Base-by-base conservation (phyloP, 2,113 vertebrate genomes). In the Semnornis frantzii region DNA sequence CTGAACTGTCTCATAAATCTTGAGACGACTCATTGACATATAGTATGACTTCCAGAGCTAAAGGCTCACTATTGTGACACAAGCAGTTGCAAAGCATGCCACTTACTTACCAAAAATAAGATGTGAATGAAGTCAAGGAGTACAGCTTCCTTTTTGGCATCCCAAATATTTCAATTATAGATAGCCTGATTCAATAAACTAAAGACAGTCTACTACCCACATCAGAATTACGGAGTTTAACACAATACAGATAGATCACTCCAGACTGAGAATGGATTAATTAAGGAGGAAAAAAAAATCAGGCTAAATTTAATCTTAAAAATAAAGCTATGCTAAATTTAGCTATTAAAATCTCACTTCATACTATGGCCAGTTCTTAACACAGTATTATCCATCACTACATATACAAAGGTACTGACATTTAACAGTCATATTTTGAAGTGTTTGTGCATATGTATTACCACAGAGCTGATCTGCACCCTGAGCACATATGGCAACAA, bases 401-500 rank as follows among this genome's bases (percentile, higher is more conserved):
- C 1, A 2, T n/a, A 52, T n/a, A 42, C 6, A 76, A 75, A 75
- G 12, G 5, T 76, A 12, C 5, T 42, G 5, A 10, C 9, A 5
- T 72, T 75, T 60, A 69, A n/a, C 12, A 55, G 9, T 28, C 16
- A 25, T 50, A 60, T 50, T 72, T 25, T 20, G 85, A 82, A 71
- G 8, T 54, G 34, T 2, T 30, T 78, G 33, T 37, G 39, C 34
- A 6, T 15, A 31, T 30, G 6, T 6, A 31, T 24, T 42, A 50
- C 6, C 9, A 31, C 9, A 54, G 62, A 79, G 9, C 3, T 62
- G 52, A 31, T n/a, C 5, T 55, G 7, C 48, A 70, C 9, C 19
- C 4, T 34, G 46, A 25, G 2, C 12, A 20, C 4, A 34, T 31
- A 18, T 55, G 4, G 15, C 31, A 12, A 48, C 1, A 2, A 18